These are phyloP conservation scores for Staurois parvus DNA, from an alignment of 2,797 vertebrate species.

Conservation along the genomic window DNA sequence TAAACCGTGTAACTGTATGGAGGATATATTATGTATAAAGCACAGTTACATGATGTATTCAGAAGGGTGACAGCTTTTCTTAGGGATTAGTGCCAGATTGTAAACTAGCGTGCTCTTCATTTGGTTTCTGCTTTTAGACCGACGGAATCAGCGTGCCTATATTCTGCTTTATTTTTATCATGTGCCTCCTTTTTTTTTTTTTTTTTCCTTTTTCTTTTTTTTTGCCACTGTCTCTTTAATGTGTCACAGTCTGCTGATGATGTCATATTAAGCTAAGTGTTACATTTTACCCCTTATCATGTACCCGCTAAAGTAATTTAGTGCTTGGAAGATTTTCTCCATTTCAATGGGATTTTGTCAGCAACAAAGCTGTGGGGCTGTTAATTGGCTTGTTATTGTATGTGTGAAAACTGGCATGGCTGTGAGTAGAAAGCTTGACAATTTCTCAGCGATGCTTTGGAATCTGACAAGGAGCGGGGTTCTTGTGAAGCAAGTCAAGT, in stretches of 20 bases:
- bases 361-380: constrained; percentile 31
- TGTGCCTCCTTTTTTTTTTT: not conserved
- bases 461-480: constrained; percentile 40
- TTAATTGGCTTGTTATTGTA: constrained; percentile 57
- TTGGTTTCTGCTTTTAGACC: too few relatives aligned
- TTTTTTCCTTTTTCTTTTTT: not conserved
- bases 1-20: too few relatives aligned
- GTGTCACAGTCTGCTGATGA: not conserved
- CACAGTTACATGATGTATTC: too few relatives aligned
- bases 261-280: constrained; percentile 28
- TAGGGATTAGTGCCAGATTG: too few relatives aligned
- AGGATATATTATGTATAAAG: too few relatives aligned
- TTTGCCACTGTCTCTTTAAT: not conserved
- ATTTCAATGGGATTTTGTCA: constrained; percentile 11
- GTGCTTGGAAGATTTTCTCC: constrained; percentile 38
- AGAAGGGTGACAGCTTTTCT: too few relatives aligned
- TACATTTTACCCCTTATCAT: constrained; percentile 36
- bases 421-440: constrained; percentile 45
- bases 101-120: not conserved
- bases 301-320: constrained; percentile 8
- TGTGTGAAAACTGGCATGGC: constrained; percentile 60
- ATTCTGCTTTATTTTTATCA: not conserved
- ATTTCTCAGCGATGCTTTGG: constrained; percentile 53
- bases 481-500: constrained; percentile 25
- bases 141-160: not conserved